Evolutionary conservation across 2,888 invertebrate genomes (phyloP).

Genomic region (Tipula vernalis): DNA sequence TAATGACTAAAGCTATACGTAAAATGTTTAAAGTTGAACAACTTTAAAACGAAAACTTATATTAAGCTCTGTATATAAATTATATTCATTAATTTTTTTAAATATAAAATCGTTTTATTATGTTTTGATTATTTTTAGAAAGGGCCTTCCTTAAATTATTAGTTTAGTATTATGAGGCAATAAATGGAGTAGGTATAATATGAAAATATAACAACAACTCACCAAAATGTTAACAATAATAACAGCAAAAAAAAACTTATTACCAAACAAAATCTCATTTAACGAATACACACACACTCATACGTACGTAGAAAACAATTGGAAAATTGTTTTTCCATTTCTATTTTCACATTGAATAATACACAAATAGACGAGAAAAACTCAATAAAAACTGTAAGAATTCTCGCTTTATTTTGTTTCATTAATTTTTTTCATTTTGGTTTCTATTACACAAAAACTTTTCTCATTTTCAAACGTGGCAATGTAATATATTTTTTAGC

Average conservation of each 20-base stretch:
- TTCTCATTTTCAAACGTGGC: slow-evolving; percentile 10
- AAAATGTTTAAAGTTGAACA: not conserved
- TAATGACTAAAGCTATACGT: not conserved
- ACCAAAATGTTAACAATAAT: not conserved
- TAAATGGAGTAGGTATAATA: not conserved
- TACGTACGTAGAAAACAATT: not conserved
- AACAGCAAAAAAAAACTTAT: not conserved
- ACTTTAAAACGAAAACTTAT: not conserved
- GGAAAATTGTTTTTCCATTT: not conserved
- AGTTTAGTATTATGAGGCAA: not conserved
- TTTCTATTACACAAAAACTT: slow-evolving; percentile 7
- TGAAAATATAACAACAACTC: not conserved
- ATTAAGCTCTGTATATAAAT: not conserved
- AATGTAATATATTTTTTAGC: slow-evolving; percentile 8
- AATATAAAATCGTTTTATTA: not conserved
- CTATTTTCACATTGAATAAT: not conserved
- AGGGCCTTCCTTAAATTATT: not conserved
- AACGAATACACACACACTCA: not conserved
- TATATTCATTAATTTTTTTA: not conserved
- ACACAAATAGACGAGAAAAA: not conserved
- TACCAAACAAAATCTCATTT: not conserved
- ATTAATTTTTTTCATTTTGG: not conserved
- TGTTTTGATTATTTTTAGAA: not conserved
- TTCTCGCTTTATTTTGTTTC: not conserved
- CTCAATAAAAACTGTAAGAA: not conserved